Evolutionary conservation across 1,140 invertebrate species (phyloP).

Genomic region (Lepidurus couesii): DNA sequence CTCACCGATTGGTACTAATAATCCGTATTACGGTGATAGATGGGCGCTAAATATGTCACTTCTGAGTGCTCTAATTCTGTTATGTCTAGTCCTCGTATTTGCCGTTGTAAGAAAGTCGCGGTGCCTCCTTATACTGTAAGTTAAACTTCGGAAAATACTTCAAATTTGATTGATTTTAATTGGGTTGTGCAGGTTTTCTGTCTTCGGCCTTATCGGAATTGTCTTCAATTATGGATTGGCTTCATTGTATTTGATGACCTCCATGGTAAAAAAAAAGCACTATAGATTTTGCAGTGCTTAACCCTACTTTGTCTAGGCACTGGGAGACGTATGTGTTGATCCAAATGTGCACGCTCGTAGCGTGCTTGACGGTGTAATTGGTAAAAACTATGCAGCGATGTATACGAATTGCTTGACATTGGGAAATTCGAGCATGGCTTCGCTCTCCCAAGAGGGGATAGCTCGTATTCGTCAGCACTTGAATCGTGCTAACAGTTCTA

Average conservation of each 20-base stretch:
- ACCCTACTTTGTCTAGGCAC: slow-evolving; percentile 46
- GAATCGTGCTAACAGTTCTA: slow-evolving; percentile 28
- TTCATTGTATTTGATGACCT: slow-evolving; percentile 70
- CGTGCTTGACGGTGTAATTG: slow-evolving; percentile 42
- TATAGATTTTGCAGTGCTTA: neutral
- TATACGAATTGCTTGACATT: slow-evolving; percentile 59
- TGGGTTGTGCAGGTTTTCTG: slow-evolving; percentile 58
- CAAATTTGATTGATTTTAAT: slow-evolving; percentile 39
- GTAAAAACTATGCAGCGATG: slow-evolving; percentile 62
- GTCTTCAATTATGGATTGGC: slow-evolving; percentile 83
- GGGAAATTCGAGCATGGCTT: slow-evolving; percentile 38
- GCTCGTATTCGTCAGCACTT: slow-evolving; percentile 34
- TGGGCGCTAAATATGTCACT: slow-evolving; percentile 74
- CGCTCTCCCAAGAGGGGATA: slow-evolving; percentile 25
- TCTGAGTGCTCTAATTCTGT: slow-evolving; percentile 65
- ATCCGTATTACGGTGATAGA: slow-evolving; percentile 44
- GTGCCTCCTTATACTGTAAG: slow-evolving; percentile 72
- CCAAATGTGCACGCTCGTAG: slow-evolving; percentile 54
- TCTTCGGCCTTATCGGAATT: slow-evolving; percentile 80
- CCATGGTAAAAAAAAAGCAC: slow-evolving; percentile 52
- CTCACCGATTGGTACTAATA: neutral
- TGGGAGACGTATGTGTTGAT: slow-evolving; percentile 69
- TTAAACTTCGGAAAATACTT: slow-evolving; percentile 36
- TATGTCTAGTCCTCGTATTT: slow-evolving; percentile 72
- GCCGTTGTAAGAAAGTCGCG: slow-evolving; percentile 74